Evolutionary conservation across 2,113 vertebrate genomes (phyloP), one percentile per base, ranked within the genome.

Genomic region (Entomyzon cyanotis): DNA sequence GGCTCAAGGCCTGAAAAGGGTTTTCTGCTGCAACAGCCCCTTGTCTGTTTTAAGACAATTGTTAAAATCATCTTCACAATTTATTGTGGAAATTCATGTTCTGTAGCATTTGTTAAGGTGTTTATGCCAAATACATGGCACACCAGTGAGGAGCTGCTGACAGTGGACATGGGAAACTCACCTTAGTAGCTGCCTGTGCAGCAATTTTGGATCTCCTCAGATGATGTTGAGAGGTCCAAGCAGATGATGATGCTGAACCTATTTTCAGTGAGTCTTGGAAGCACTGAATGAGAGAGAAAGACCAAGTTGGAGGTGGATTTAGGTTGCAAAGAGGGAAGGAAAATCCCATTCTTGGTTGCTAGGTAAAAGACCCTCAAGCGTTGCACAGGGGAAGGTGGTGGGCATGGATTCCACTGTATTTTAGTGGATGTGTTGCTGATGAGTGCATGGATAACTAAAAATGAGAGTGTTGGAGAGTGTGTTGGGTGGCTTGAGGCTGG

Each of bases 1-100:
- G 37, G 23, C 46, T 77, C 25, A 53, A 68, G 41, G 22, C 44
- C 58, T 82, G 53, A 47, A 60, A 71, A 82, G 27, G 6, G 6
- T 33, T 80, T 56, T 60, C n/a, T 75, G 33, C 49, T 89, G 23
- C 30, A 64, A 35, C 17, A 68, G 27, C 7, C 23, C 3, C 27
- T 5, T 15, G 10, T 87, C 3, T 4, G 39, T 76, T 91, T 25
- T 23, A 37, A 58, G 50, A 41, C 0, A 0, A 28, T 35, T 79
- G 24, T 35, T 79, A 35, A 73, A 81, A 75, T 49, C 37, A 53
- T n/a, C 58, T 64, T 93, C 10, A 12, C 8, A 19, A 88, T 46
- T 77, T 83, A 58, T 12, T 86, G 68, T 53, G 64, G 71, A 46
- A 81, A 74, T 35, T 30, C 1, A 0, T 55, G 31, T 12, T 88